Percentiles rank a stretch among this genome's conserved stretches.
These are phyloP conservation scores for Agapostemon virescens DNA, from an alignment of 2,888 invertebrate genomes.

Conservation along the genomic window DNA sequence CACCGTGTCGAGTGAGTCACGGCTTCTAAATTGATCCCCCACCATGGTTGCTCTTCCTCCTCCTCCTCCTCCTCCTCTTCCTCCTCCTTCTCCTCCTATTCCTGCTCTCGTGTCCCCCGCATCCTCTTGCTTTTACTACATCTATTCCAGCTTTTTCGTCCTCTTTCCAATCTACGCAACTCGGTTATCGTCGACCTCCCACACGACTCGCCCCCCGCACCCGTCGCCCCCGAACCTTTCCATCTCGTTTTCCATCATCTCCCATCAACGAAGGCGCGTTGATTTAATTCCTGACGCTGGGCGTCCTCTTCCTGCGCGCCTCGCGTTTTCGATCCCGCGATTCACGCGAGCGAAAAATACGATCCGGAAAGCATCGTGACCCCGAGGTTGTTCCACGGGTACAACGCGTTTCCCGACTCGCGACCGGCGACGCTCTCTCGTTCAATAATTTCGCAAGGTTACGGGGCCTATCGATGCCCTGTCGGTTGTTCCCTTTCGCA, in stretches of 20 bases:
- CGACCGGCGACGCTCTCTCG: slow-evolving; percentile 15
- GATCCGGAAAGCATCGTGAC: background rate
- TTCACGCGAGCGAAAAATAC: background rate
- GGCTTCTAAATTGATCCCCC: slow-evolving; percentile 66
- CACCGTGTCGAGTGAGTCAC: slow-evolving; percentile 67
- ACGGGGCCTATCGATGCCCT: slow-evolving; percentile 36
- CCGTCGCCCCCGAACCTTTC: background rate
- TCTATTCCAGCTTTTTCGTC: slow-evolving; percentile 21
- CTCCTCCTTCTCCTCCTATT: slow-evolving; percentile 41
- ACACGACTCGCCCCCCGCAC: background rate
- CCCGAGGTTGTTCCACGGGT: background rate
- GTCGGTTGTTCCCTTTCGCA: slow-evolving; percentile 26
- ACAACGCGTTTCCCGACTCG: background rate
- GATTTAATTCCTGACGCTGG: slow-evolving; percentile 52
- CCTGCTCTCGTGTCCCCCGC: slow-evolving; percentile 29
- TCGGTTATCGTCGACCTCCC: slow-evolving; percentile 9
- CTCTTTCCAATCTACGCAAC: slow-evolving; percentile 11
- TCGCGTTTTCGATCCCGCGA: background rate
- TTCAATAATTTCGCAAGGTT: slow-evolving; percentile 65
- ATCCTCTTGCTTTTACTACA: slow-evolving; percentile 32
- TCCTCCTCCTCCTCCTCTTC: slow-evolving; percentile 25
- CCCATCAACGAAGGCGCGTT: slow-evolving; percentile 41
- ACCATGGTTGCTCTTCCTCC: slow-evolving; percentile 43
- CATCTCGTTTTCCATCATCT: slow-evolving; percentile 33
- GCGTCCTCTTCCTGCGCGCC: background rate